Evolutionary conservation across 1,140 invertebrate species (phyloP), one percentile per base, ranked within the genome.

Genomic region (Camponotus vicinus): DNA sequence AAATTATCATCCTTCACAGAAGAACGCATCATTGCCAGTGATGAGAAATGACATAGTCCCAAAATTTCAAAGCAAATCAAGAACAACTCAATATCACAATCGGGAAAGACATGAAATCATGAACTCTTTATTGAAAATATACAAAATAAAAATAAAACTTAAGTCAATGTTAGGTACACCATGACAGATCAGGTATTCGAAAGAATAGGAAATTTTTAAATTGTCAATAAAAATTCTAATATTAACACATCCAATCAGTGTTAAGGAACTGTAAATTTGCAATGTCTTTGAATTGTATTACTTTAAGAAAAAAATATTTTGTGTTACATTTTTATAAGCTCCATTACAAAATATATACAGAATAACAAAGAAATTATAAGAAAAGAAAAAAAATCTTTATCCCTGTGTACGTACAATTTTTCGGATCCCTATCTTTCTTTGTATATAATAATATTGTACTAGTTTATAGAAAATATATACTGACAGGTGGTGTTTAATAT

Each of bases 251-350:
- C 79, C 49, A 34, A 92, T 90, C 92, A 91, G 86, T 67, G 78
- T 88, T 90, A 69, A 89, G 92, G 49, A 92, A 93, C 92, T 95
- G 94, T 95, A 94, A 94, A 95, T 94, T 93, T 93, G 86, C 92
- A 94, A 93, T 92, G 90, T 93, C 90, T 94, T 92, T 93, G 86
- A 94, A 94, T 95, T 94, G 92, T 94, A 94, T 95, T 93, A 92
- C 91, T 93, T 94, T 93, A 92, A 94, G 90, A 90, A 94, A 91
- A 27, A 94, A 88, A 92, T 95, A 95, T 95, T 95, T 95, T 95
- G 93, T 94, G 92, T 95, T 95, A 95, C 92, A 95, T 93, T 95
- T 95, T 95, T 95, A 95, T 95, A 95, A 52, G 94, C 91, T 94
- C 92, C 91, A 90, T 92, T 89, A 93, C 71, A 92, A 93, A 94